These are phyloP conservation scores for Odocoileus virginianus DNA, from an alignment of 2,113 vertebrate species.

Conservation along the genomic window DNA sequence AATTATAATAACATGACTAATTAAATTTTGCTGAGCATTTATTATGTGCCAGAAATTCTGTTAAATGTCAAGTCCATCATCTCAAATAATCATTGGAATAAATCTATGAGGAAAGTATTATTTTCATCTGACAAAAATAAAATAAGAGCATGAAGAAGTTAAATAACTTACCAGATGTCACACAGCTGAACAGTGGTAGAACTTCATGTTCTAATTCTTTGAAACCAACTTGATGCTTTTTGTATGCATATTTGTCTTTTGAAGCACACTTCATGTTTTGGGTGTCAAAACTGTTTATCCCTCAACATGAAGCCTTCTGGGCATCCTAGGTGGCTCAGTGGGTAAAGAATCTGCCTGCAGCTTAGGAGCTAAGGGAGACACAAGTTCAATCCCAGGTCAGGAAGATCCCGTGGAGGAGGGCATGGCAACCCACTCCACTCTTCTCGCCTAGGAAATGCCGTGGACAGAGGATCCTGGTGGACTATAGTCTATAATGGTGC, in stretches of 20 bases:
- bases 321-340: not conserved
- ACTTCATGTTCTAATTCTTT: not conserved
- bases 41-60: not conserved
- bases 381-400: not conserved
- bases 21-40: not conserved
- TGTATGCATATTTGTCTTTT: not conserved
- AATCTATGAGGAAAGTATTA: not conserved
- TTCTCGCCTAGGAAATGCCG: not conserved
- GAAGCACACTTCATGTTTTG: not conserved
- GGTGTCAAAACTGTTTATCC: not conserved
- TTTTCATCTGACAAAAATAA: not conserved
- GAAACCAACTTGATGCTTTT: not conserved
- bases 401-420: not conserved
- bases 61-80: not conserved
- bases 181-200: not conserved
- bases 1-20: not conserved
- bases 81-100: not conserved
- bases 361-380: not conserved
- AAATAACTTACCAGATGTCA: not conserved
- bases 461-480: not conserved
- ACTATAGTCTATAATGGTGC: not conserved
- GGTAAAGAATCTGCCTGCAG: not conserved
- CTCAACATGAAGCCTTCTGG: not conserved
- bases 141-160: not conserved
- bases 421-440: not conserved